Conservation (phyloP, 2,113 vertebrate genomes). For the Otis tarda region DNA sequence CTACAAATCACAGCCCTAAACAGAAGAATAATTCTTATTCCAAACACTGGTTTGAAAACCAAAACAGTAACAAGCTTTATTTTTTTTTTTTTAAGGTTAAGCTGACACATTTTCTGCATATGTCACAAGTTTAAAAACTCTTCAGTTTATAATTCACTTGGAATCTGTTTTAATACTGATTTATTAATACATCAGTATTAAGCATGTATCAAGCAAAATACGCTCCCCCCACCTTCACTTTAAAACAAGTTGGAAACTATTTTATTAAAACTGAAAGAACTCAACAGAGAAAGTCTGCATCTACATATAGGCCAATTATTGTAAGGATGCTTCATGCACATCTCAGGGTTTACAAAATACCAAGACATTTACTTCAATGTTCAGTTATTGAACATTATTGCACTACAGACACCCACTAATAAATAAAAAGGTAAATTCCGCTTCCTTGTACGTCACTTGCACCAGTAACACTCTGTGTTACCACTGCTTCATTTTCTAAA, state of each 20-base stretch:
- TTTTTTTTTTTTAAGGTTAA: background rate
- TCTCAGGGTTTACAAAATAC: background rate
- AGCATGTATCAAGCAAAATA: background rate
- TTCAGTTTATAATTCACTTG: background rate
- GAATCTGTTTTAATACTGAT: background rate
- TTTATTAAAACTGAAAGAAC: background rate
- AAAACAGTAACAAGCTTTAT: background rate
- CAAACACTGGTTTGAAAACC: background rate
- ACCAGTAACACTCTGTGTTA: background rate
- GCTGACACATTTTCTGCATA: background rate
- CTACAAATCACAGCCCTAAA: constrained; percentile 5
- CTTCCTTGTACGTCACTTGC: accelerated
- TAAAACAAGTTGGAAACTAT: background rate
- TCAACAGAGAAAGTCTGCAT: background rate
- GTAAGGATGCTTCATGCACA: background rate
- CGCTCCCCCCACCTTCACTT: background rate
- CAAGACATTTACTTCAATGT: background rate
- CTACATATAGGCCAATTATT: background rate
- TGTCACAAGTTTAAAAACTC: background rate
- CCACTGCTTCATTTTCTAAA: background rate
- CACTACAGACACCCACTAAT: background rate
- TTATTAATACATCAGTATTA: background rate
- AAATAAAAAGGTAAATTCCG: background rate
- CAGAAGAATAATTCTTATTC: background rate
- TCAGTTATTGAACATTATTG: background rate